Evolutionary conservation across 1,140 invertebrate genomes (phyloP), one percentile per base, ranked within the genome.

Genomic region (Platyscapa corneri): DNA sequence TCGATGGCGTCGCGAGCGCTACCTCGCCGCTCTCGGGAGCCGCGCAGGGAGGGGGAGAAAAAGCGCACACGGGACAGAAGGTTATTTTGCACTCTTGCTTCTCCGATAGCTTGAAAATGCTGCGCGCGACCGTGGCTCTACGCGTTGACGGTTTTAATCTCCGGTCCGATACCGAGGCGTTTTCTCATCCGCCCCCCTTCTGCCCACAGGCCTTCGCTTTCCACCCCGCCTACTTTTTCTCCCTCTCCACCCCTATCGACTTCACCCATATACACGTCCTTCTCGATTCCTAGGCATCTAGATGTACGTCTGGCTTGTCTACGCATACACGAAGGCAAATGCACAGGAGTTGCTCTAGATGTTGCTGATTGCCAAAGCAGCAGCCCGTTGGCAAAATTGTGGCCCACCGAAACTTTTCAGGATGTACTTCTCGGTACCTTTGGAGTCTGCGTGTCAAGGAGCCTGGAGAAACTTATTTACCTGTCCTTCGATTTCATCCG

Each of bases 1-100:
- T 86, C 81, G 82, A 83, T 86, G 81, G 76, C 70, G 46, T 74
- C 46, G 64, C 81, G 74, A 76, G 39, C 42, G 39, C 42, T 32
- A 14, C 39, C 10, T 20, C 34, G 6, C 67, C 42, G 42, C 12
- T 46, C 32, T 39, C 34, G 34, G 53, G 30, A 46, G 12, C 12
- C 42, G 5, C 83, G 82, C 74, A 82, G 67, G 18, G 42, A 7
- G 32, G 67, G 49, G 88, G 87, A 88, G 87, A 86, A 88, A 89
- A 88, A 88, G 89, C 88, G 89, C 88, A 87, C 87, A 90, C 88
- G 72, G 60, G 46, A 56, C 37, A 53, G 70, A 80, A 84, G 79
- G 74, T 82, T 86, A 82, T 82, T 86, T 85, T 85, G 78, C 72
- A 56, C 56, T 76, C 70, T 8, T 39, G 53, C 78, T 81, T 85